These are phyloP conservation scores for Globicephala melas DNA, from an alignment of 2,113 vertebrate species.

Conservation along the genomic window DNA sequence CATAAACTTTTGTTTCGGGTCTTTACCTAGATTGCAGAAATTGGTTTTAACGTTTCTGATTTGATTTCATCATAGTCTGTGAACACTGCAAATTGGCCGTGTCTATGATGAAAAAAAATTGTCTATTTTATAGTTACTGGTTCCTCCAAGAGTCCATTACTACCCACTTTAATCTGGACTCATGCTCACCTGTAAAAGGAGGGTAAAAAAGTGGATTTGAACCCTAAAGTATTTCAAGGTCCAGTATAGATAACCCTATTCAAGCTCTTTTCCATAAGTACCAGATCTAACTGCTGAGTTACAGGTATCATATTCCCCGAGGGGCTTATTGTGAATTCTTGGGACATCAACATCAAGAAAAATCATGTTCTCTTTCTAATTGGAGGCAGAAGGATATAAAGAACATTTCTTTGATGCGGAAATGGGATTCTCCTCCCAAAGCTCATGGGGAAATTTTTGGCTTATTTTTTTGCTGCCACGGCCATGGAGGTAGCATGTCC, in stretches of 20 bases:
- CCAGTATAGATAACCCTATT: not conserved
- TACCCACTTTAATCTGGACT: not conserved
- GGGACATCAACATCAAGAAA: not conserved
- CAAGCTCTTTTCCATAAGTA: not conserved
- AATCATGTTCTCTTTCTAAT: not conserved
- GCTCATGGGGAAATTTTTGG: not conserved
- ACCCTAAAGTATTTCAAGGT: not conserved
- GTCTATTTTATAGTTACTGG: not conserved
- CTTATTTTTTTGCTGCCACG: not conserved
- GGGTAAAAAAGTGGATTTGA: not conserved
- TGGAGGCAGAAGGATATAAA: not conserved
- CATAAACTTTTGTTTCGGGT: not conserved
- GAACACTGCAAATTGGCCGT: not conserved
- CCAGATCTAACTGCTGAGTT: not conserved
- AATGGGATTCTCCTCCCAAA: conserved; percentile 28
- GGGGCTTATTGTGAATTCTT: not conserved
- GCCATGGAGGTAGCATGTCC: not conserved
- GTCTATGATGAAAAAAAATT: not conserved
- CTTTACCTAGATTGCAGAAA: not conserved
- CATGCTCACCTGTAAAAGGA: not conserved
- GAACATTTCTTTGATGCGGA: conserved; percentile 23
- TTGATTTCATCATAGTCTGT: not conserved
- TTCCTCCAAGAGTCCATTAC: not conserved
- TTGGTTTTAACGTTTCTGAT: conserved; percentile 3
- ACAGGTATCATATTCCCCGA: not conserved